These are phyloP conservation scores for Trilocha varians DNA, from an alignment of 2,888 invertebrate species.

Conservation along the genomic window DNA sequence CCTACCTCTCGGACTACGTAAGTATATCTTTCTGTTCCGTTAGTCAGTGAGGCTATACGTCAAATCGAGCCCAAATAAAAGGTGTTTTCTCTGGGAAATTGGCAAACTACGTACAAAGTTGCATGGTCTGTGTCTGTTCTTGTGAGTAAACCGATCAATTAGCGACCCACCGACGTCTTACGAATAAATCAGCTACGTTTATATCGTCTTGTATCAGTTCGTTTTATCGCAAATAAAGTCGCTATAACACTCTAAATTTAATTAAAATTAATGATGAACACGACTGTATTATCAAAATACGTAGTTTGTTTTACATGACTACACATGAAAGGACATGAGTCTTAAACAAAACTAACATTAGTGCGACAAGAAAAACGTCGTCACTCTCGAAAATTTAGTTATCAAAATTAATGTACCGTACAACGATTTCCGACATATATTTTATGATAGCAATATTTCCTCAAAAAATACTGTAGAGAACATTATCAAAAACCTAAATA, in stretches of 20 bases:
- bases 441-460: constrained; percentile 1
- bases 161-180: constrained; percentile 1
- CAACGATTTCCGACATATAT: not conserved
- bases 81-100: constrained; percentile 26
- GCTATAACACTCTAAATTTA: not conserved
- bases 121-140: constrained; percentile 4
- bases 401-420: not conserved
- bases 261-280: constrained; percentile 22
- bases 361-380: not conserved
- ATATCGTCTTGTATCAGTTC: too few species aligned
- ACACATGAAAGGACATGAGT: not conserved
- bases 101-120: constrained; percentile 14
- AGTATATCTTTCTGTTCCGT: constrained; percentile 70
- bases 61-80: constrained; percentile 33
- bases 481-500: not conserved
- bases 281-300: constrained; percentile 20
- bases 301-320: constrained; percentile 13
- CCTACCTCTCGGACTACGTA: constrained; percentile 65
- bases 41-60: constrained; percentile 54
- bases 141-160: constrained; percentile 7
- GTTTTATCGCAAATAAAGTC: too few species aligned
- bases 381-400: not conserved
- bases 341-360: not conserved
- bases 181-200: too few species aligned
- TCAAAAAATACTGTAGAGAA: not conserved